Evolutionary conservation across 92 coral and sea anemone genomes (phyloP), one percentile per base, ranked within the genome.

Genomic region (Muricea muricata): DNA sequence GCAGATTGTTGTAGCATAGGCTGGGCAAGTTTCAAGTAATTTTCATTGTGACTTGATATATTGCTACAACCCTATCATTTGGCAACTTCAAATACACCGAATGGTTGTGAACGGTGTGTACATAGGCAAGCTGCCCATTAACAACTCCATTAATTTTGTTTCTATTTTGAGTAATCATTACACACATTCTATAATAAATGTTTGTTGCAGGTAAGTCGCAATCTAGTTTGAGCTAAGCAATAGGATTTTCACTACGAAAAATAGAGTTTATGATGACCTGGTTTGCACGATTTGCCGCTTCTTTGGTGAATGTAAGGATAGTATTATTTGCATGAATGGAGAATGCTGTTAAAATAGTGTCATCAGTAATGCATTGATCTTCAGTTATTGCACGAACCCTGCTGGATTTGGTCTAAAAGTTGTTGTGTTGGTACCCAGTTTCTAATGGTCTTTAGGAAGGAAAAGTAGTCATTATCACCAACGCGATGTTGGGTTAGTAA

Each of bases 381-480:
- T 56, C 12, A n/a, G n/a, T n/a, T n/a, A n/a, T n/a, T n/a, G n/a
- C n/a, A n/a, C n/a, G n/a, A n/a, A n/a, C 73, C 83, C 6, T 50
- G 1, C n/a, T 45, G 83, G 7, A 77, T 47, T 25, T 45, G 21
- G 31, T 47, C 83, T 2, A 77, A 30, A 31, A 17, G 41, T 26
- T 46, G 18, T 18, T 45, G 73, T 9, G 83, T 39, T 25, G 83
- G 83, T n/a, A 23, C 66, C 83, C 83, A 77, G 35, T 48, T 25
- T 29, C 83, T 45, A 0, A 77, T 35, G 20, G 9, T n/a, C n/a
- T 77, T 52, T 15, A 77, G 33, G 31, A 77, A 47, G 24, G 48
- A 4, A 8, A 47, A 25, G 17, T 25, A 28, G 6, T 28, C 32
- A 52, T n/a, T n/a, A n/a, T 77, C 83, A 9, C 70, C 66, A 32